These are phyloP conservation scores for Sebastes nivosus DNA, from an alignment of 2,797 vertebrate genomes.

Conservation along the genomic window DNA sequence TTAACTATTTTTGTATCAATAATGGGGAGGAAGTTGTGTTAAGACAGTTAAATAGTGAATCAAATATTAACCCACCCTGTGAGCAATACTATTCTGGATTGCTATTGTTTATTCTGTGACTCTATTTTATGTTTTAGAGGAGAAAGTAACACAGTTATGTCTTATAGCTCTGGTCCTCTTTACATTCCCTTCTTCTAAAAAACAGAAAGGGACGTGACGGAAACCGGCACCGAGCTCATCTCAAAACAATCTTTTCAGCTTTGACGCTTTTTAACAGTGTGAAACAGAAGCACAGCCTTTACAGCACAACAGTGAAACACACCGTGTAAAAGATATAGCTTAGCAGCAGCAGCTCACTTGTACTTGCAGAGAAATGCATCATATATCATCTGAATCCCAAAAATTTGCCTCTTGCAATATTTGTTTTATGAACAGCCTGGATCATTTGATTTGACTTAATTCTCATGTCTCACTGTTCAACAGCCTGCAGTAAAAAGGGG, in stretches of 20 bases:
- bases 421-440: neutral
- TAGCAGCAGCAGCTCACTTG: neutral
- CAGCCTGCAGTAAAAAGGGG: neutral
- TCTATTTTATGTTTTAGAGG: neutral
- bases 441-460: neutral
- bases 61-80: conserved; percentile 53
- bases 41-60: conserved; percentile 39
- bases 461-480: neutral
- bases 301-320: conserved; percentile 55
- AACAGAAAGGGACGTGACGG: neutral
- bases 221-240: conserved; percentile 17
- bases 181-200: conserved; percentile 13
- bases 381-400: neutral
- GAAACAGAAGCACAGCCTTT: conserved; percentile 48
- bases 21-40: conserved; percentile 21
- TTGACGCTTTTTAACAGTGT: conserved; percentile 40
- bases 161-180: conserved; percentile 15
- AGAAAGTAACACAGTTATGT: neutral
- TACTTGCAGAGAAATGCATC: neutral
- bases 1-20: conserved; percentile 83
- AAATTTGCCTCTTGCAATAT: neutral
- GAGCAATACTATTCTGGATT: conserved; percentile 64
- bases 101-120: conserved; percentile 23
- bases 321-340: conserved; percentile 29
- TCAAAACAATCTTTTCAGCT: conserved; percentile 23